phyloP scores from a whole-genome alignment of 2,113 vertebrate species.

The Notothenia rossii region DNA sequence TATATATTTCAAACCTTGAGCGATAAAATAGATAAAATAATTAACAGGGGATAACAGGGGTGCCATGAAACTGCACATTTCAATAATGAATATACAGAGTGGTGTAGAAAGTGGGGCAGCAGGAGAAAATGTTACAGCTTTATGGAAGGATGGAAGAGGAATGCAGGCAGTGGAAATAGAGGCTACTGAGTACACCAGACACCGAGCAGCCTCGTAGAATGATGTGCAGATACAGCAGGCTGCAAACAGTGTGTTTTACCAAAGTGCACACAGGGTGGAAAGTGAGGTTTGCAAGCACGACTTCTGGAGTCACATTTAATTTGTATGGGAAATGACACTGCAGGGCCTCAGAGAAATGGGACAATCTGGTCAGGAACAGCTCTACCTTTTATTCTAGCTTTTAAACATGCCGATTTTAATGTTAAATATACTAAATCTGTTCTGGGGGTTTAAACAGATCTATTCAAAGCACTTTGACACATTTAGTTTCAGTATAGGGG shows the following conservation, averaged over 20 bases:
- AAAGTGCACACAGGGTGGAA: slow-evolving; percentile 63
- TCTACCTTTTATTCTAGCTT: slow-evolving; percentile 10
- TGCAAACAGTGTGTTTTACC: slow-evolving; percentile 56
- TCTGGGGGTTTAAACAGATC: not conserved
- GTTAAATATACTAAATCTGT: slow-evolving; percentile 20
- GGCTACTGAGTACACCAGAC: slow-evolving; percentile 61
- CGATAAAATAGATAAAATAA: not conserved
- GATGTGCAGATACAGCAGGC: slow-evolving; percentile 62
- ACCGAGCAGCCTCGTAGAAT: slow-evolving; percentile 49
- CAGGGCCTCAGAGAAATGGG: slow-evolving; percentile 23
- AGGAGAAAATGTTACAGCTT: slow-evolving; percentile 58
- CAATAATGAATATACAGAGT: not conserved
- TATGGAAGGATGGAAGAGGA: slow-evolving; percentile 61
- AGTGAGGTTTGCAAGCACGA: slow-evolving; percentile 47
- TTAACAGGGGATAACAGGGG: not conserved
- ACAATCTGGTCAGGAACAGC: slow-evolving; percentile 18
- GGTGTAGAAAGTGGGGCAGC: slow-evolving; percentile 25
- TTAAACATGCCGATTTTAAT: slow-evolving; percentile 14
- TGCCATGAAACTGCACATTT: not conserved
- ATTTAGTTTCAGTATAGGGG: not conserved
- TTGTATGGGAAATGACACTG: slow-evolving; percentile 50
- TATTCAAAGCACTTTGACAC: not conserved
- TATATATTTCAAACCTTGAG: not conserved
- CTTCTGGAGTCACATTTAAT: slow-evolving; percentile 53
- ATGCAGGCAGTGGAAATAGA: slow-evolving; percentile 70